Evolutionary conservation across 2,797 vertebrate genomes (phyloP).

Genomic region (Cyclopterus lumpus): DNA sequence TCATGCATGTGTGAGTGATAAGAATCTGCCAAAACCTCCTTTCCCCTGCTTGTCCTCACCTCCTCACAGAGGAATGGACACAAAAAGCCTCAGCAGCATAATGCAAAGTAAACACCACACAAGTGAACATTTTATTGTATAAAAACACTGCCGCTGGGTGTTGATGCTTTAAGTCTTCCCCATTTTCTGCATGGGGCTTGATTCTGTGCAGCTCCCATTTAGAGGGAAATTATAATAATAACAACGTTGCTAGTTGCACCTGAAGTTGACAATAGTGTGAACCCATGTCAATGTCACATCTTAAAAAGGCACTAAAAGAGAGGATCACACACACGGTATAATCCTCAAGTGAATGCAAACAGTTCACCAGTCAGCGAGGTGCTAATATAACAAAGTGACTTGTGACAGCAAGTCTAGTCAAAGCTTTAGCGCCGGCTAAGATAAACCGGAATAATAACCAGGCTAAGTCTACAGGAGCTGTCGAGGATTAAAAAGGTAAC

Average conservation of each 20-base stretch:
- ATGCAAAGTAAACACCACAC: conserved; percentile 28
- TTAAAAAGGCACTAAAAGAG: not conserved
- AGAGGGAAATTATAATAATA: not conserved
- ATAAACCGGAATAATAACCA: conserved; percentile 65
- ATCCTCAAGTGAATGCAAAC: conserved; percentile 44
- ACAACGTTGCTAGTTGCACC: not conserved
- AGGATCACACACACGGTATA: conserved; percentile 6
- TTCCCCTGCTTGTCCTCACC: conserved; percentile 27
- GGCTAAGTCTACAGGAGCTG: conserved; percentile 45
- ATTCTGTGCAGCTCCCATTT: not conserved
- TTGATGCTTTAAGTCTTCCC: conserved; percentile 5
- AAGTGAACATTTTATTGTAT: conserved; percentile 20
- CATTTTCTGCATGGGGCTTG: not conserved
- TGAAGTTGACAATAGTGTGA: not conserved
- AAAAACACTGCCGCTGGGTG: conserved; percentile 17
- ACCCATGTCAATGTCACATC: not conserved
- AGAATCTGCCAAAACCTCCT: conserved; percentile 16
- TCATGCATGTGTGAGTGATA: conserved; percentile 6
- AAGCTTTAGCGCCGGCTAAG: conserved; percentile 45
- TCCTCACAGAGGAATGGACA: conserved; percentile 41
- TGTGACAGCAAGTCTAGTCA: conserved; percentile 62
- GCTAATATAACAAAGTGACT: conserved; percentile 54
- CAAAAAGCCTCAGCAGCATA: conserved; percentile 8
- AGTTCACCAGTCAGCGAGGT: conserved; percentile 31
- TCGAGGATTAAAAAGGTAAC: conserved; percentile 54